phyloP scores from a whole-genome alignment of 2,888 invertebrate species.

The Hyposoter dolosus region DNA sequence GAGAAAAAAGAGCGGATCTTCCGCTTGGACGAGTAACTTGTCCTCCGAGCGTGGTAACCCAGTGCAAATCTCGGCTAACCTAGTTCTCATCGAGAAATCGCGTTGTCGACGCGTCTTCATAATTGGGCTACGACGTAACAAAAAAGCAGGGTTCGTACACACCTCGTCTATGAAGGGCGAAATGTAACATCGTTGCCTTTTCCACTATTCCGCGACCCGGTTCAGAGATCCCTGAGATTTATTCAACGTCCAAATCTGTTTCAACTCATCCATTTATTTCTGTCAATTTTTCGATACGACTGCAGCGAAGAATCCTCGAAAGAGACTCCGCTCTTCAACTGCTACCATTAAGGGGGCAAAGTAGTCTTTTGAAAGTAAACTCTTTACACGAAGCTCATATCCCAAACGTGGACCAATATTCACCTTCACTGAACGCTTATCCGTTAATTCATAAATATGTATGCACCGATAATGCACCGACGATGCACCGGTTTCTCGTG shows the following conservation, averaged over 20 bases:
- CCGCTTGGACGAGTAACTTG: slow-evolving; percentile 59
- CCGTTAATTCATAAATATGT: not conserved
- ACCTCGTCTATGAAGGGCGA: not conserved
- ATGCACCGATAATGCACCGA: no score
- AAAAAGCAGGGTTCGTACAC: not conserved
- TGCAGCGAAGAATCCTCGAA: not conserved
- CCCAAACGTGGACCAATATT: slow-evolving; percentile 2
- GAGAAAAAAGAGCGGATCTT: slow-evolving; percentile 54
- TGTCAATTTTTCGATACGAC: not conserved
- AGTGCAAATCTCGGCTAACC: slow-evolving; percentile 62
- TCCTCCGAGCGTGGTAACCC: slow-evolving; percentile 60
- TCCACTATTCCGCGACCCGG: not conserved
- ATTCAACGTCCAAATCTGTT: not conserved
- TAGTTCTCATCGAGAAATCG: slow-evolving; percentile 53
- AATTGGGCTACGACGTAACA: not conserved
- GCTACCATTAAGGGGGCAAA: slow-evolving; percentile 9
- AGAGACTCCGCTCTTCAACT: not conserved
- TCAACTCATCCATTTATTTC: not conserved
- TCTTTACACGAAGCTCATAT: slow-evolving; percentile 7
- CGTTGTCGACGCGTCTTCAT: not conserved
- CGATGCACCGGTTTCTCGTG: no score
- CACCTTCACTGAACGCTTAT: slow-evolving; percentile 5
- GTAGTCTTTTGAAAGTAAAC: not conserved
- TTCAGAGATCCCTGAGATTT: not conserved
- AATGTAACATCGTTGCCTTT: not conserved